Base-by-base conservation (phyloP, 2,113 vertebrate genomes). In the Notothenia coriiceps region DNA sequence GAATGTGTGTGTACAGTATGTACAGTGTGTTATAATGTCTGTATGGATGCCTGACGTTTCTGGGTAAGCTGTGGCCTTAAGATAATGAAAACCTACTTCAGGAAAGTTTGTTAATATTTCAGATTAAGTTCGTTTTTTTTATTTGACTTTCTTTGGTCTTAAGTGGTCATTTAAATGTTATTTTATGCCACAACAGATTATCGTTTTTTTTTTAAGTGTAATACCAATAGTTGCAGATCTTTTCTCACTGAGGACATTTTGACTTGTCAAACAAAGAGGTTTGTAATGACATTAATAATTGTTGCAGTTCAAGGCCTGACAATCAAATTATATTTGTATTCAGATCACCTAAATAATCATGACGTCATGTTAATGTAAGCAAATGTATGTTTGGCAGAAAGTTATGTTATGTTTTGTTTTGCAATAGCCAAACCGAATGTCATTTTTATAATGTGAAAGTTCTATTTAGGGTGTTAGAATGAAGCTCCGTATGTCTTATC, bases 41-140 rank as follows among this genome's bases (percentile, higher is more conserved):
- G 12, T 69, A 10, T 49, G 43, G 25, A 49, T 50, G n/a, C 25
- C 50, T 57, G 18, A 56, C 7, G 22, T 20, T 57, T 54, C 18
- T 40, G 18, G 51, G 52, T 10, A 43, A 60, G 56, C 61, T 68
- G 72, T 69, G 70, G 85, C 77, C 80, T 87, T 65, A 70, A 51
- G 20, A 55, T 60, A 29, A 14, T 22, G n/a, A 72, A 7, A 40
- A 40, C 62, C 14, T 35, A 40, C 47, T 67, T 51, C 64, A 57
- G 52, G 67, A 74, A 29, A 57, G 51, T 59, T 61, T 71, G 49
- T 83, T 29, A 13, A 59, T 52, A 54, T 59, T 74, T 70, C 6
- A 59, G 10, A 29, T 22, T 3, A 6, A 25, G 10, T 54, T 46
- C 25, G 2, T 76, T 61, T 51, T 20, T 35, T 60, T 10, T 2